Evolutionary conservation across 2,113 vertebrate genomes (phyloP).

Genomic region (Ramphastos sulfuratus): DNA sequence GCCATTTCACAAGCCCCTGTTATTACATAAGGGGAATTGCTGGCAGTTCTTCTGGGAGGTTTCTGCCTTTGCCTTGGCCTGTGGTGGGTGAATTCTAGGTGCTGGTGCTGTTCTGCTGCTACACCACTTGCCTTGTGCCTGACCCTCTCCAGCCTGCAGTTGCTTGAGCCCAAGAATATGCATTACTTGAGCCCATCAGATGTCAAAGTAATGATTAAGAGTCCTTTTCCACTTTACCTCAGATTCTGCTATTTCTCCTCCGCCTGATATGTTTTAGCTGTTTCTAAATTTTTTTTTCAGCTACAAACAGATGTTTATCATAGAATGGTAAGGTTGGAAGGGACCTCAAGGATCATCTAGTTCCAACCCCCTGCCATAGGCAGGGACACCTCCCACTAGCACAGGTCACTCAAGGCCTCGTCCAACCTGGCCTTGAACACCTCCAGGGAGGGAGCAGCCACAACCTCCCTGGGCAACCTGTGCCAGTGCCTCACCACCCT

Average conservation of each 20-base stretch:
- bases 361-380: too few species aligned
- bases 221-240: background rate
- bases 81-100: background rate
- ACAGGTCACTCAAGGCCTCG: too few species aligned
- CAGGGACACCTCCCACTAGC: too few species aligned
- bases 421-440: too few species aligned
- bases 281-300: background rate
- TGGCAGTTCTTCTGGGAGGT: background rate
- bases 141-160: background rate
- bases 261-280: background rate
- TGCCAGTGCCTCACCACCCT: too few species aligned
- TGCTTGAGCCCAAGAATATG: background rate
- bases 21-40: background rate
- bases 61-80: background rate
- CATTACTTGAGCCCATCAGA: background rate
- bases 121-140: background rate
- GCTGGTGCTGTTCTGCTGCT: background rate
- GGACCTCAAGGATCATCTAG: too few species aligned
- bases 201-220: background rate
- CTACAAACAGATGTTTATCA: background rate
- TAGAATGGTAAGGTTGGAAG: background rate
- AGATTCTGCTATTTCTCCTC: background rate
- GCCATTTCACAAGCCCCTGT: background rate
- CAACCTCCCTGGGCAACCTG: too few species aligned
- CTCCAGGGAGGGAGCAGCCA: too few species aligned